Evolutionary conservation across 2,797 vertebrate species (phyloP).

Genomic region (Schizopygopsis pylzovi): DNA sequence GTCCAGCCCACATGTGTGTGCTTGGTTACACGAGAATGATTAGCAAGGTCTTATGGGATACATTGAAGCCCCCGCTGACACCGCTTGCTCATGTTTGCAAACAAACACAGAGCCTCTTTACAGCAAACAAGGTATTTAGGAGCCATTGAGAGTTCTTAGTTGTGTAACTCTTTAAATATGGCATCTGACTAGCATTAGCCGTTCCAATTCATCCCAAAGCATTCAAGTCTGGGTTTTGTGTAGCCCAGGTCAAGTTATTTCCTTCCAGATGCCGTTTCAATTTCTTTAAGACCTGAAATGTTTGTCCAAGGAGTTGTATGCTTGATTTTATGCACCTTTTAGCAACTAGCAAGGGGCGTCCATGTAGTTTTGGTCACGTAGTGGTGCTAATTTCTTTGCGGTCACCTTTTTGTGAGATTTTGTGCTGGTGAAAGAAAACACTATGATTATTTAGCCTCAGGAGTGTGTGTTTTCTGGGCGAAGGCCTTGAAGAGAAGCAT

Average conservation of each 20-base stretch:
- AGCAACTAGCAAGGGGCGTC: neutral
- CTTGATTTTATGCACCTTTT: slow-evolving; percentile 10
- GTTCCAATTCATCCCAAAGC: neutral
- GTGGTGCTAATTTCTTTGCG: slow-evolving; percentile 43
- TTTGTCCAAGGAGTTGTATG: neutral
- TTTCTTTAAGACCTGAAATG: neutral
- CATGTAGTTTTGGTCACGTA: slow-evolving; percentile 9
- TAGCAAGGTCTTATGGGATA: slow-evolving; percentile 65
- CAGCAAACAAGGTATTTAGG: slow-evolving; percentile 63
- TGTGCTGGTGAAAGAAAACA: slow-evolving; percentile 65
- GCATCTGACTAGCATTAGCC: neutral
- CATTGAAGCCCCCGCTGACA: slow-evolving; percentile 61
- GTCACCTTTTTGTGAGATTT: slow-evolving; percentile 62
- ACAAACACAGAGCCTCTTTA: slow-evolving; percentile 62
- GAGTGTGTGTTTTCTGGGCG: slow-evolving; percentile 66
- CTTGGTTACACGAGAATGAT: slow-evolving; percentile 72
- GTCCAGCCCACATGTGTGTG: slow-evolving; percentile 69
- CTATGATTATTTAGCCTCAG: slow-evolving; percentile 75
- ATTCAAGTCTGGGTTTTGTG: neutral
- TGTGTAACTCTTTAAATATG: slow-evolving; percentile 7
- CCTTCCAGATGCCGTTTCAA: neutral
- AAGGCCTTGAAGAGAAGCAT: slow-evolving; percentile 68
- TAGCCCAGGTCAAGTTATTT: neutral
- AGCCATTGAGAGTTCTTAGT: slow-evolving; percentile 40
- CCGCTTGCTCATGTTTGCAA: slow-evolving; percentile 67